Percentiles rank a stretch among this genome's conserved stretches.
Evolutionary conservation across 2,113 vertebrate genomes (phyloP).

Genomic region (Sphaerodactylus townsendi): DNA sequence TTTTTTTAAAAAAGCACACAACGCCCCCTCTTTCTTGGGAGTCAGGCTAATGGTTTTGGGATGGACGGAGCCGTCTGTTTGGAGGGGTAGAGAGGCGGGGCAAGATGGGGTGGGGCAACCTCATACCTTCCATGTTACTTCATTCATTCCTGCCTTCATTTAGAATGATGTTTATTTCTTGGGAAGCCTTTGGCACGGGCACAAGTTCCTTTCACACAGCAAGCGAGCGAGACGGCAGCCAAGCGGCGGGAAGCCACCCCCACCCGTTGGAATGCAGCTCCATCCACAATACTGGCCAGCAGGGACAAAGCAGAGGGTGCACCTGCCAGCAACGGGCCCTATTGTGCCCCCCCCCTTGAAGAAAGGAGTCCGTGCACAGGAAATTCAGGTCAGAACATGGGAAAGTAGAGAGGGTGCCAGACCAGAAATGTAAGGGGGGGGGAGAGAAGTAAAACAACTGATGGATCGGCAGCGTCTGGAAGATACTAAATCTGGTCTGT

Average conservation of each 20-base stretch:
- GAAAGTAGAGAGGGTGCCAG: not conserved
- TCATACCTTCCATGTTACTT: constrained; percentile 64
- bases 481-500: too few species aligned
- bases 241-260: not conserved
- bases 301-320: not conserved
- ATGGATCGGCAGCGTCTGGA: not conserved
- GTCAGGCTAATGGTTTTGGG: not conserved
- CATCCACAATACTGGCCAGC: not conserved
- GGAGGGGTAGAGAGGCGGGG: not conserved
- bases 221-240: not conserved
- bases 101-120: constrained; percentile 13
- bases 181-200: constrained; percentile 39
- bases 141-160: constrained; percentile 55
- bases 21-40: not conserved
- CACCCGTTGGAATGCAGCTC: not conserved
- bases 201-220: not conserved
- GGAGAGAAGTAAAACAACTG: too few species aligned
- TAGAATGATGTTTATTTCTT: constrained; percentile 59
- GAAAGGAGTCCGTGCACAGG: not conserved
- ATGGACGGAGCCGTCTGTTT: not conserved
- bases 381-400: not conserved
- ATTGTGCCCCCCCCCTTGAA: too few species aligned
- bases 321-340: not conserved
- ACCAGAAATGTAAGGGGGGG: not conserved
- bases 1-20: too few species aligned